Conservation (phyloP, 2,797 vertebrate species). For the Anas flavirostris region DNA sequence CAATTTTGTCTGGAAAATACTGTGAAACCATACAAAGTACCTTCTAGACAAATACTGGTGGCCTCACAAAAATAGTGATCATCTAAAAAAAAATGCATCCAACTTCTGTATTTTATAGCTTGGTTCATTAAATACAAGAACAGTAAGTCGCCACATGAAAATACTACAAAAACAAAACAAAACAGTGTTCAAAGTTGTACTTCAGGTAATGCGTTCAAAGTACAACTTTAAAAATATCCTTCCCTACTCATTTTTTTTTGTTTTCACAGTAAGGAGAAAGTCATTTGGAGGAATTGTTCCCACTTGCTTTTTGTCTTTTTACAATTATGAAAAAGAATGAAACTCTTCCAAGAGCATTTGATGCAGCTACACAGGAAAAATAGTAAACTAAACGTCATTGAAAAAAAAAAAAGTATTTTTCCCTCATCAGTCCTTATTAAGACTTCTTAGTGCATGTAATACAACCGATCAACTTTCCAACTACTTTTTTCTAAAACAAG, state of each 20-base stretch:
- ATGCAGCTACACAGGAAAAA: neutral
- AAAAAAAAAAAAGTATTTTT: neutral
- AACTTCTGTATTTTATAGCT: neutral
- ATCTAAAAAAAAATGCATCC: neutral
- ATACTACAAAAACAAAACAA: neutral
- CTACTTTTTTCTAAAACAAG: neutral
- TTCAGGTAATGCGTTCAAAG: neutral
- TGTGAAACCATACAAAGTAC: neutral
- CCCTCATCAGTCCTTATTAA: neutral
- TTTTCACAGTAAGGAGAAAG: neutral
- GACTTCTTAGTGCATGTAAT: neutral
- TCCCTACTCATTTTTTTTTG: neutral
- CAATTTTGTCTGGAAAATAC: neutral
- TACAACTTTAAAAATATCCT: neutral
- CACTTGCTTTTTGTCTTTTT: neutral
- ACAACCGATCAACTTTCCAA: neutral
- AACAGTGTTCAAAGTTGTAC: neutral
- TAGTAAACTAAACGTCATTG: neutral
- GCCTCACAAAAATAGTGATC: neutral
- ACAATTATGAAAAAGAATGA: neutral
- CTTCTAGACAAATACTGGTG: rapidly evolving
- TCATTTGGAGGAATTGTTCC: neutral
- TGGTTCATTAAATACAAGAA: neutral
- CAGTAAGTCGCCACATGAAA: neutral
- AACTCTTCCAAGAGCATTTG: neutral